phyloP scores from a whole-genome alignment of 2,888 invertebrate species.

The Altica lythri region DNA sequence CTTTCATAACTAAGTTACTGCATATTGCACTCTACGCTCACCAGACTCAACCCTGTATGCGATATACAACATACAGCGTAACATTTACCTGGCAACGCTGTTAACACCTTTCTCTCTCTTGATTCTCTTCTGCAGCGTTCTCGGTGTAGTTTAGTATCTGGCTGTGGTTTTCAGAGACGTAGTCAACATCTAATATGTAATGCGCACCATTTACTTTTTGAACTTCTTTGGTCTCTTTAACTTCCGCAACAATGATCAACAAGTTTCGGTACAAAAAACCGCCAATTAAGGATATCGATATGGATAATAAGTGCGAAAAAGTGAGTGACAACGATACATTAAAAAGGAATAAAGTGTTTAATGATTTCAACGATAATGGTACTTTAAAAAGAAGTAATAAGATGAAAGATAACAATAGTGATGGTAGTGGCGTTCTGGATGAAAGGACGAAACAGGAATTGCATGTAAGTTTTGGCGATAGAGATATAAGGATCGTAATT shows the following conservation, averaged over 20 bases:
- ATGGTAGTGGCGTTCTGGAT: slow-evolving; percentile 25
- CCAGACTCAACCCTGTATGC: slow-evolving; percentile 1
- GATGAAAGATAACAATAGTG: background rate
- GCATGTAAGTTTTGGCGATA: slow-evolving; percentile 32
- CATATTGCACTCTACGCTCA: background rate
- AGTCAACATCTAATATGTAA: slow-evolving; percentile 31
- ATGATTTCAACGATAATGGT: slow-evolving; percentile 14
- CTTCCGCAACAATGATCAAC: slow-evolving; percentile 49
- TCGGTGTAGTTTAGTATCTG: slow-evolving; percentile 19
- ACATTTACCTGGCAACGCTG: slow-evolving; percentile 24
- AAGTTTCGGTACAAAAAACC: slow-evolving; percentile 56
- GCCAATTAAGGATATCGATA: slow-evolving; percentile 35
- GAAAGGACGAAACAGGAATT: slow-evolving; percentile 30
- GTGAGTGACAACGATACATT: slow-evolving; percentile 29
- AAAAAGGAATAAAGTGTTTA: slow-evolving; percentile 22
- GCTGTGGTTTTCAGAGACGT: slow-evolving; percentile 40
- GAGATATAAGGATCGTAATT: too few species aligned
- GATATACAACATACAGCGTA: too few species aligned
- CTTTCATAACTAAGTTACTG: too few species aligned
- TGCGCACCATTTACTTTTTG: slow-evolving; percentile 27
- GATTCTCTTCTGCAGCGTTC: slow-evolving; percentile 19
- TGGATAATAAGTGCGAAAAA: slow-evolving; percentile 17
- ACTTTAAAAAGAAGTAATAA: slow-evolving; percentile 9
- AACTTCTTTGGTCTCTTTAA: slow-evolving; percentile 10
- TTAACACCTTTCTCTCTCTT: slow-evolving; percentile 25